These are phyloP conservation scores for Aphyosemion australe DNA, from an alignment of 2,113 vertebrate genomes.

Conservation along the genomic window DNA sequence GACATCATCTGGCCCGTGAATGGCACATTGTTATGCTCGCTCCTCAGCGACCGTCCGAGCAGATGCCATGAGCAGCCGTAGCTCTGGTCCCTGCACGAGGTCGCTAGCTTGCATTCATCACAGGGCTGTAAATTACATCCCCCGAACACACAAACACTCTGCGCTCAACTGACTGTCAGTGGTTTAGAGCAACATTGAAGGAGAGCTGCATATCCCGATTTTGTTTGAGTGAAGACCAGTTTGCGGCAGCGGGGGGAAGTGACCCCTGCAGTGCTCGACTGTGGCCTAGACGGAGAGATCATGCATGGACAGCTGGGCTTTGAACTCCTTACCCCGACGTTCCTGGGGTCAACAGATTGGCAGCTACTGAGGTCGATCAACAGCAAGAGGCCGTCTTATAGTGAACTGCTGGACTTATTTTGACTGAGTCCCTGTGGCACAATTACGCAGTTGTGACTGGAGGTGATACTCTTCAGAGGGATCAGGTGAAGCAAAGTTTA, in stretches of 20 bases:
- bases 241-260: slow-evolving; percentile 62
- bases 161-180: slow-evolving; percentile 68
- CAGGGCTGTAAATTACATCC: slow-evolving; percentile 75
- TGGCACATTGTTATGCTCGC: slow-evolving; percentile 77
- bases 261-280: slow-evolving; percentile 57
- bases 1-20: slow-evolving; percentile 80
- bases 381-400: slow-evolving; percentile 69
- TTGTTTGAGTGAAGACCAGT: slow-evolving; percentile 57
- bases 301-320: slow-evolving; percentile 75
- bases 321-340: slow-evolving; percentile 74
- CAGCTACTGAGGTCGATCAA: slow-evolving; percentile 66
- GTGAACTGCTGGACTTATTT: slow-evolving; percentile 71
- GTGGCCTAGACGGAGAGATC: slow-evolving; percentile 64
- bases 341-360: slow-evolving; percentile 75
- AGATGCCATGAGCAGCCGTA: slow-evolving; percentile 73
- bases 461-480: slow-evolving; percentile 54
- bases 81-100: slow-evolving; percentile 65
- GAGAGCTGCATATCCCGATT: slow-evolving; percentile 65
- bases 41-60: slow-evolving; percentile 70
- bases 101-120: slow-evolving; percentile 59
- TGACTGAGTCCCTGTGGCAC: slow-evolving; percentile 69
- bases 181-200: slow-evolving; percentile 67
- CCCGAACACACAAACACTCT: slow-evolving; percentile 70
- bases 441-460: slow-evolving; percentile 59
- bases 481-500: slow-evolving; percentile 65